Evolutionary conservation across 2,888 invertebrate genomes (phyloP), one percentile per base, ranked within the genome.

Genomic region (Acleris emargana): DNA sequence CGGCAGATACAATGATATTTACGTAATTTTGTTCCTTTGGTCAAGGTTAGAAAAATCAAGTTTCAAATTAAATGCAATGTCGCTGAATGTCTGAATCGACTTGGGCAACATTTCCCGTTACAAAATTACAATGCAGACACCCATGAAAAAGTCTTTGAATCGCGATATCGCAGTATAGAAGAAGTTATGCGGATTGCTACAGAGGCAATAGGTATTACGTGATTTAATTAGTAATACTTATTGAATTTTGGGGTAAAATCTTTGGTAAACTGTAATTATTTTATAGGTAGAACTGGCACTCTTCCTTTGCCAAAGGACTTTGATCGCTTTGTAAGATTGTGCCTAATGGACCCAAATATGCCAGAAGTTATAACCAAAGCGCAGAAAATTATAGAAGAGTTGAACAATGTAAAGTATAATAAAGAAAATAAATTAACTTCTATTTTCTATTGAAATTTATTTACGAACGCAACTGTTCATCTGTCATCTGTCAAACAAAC

Each of bases 331-430:
- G 73, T 89, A 1, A 88, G 83, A 70, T 47, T 89, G 6, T 89
- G 89, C 70, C 68, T 91, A 22, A 61, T 91, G 18, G 91, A 91
- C 71, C 91, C 91, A n/a, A 71, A 67, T 2, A 89, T 91, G 71
- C 85, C 86, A 0, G 71, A 81, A 69, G 42, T 84, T 4, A 77
- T 91, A 9, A 53, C 69, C 45, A 81, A 87, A 76, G 81, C 83
- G n/a, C 81, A 86, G 69, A 79, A 81, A 66, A 71, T 85, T 53
- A 43, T 89, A 0, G 67, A 77, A 43, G 67, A 73, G 51, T 50
- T 71, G 38, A 66, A 71, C 58, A 71, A 71, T 49, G 49, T 13
- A 11, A 9, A 32, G 3, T 3, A 47, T 2, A 11, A 49, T 49
- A 18, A 18, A 49, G 49, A 45, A 0, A n/a, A 17, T 1, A 17